Evolutionary conservation across 2,888 invertebrate genomes (phyloP).

Genomic region (Adineta ricciae): DNA sequence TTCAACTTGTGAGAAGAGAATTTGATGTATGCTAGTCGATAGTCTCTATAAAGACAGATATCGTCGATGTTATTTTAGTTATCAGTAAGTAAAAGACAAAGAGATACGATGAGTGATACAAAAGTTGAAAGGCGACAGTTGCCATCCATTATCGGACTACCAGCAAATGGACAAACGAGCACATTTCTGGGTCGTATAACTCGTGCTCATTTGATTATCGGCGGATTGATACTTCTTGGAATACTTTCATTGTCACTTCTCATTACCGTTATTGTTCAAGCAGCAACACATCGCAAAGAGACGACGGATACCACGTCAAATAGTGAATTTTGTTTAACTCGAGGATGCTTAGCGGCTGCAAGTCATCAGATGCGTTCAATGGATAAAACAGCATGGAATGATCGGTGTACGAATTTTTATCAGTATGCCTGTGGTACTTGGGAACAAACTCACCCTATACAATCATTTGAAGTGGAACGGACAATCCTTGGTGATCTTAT

Average conservation of each 20-base stretch:
- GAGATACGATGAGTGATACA: not conserved
- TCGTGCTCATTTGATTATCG: too few species aligned
- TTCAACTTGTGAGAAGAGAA: not conserved
- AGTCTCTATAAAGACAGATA: not conserved
- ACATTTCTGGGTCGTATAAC: too few species aligned
- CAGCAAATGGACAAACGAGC: not conserved
- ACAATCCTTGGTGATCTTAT: conserved; percentile 52
- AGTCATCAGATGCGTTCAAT: conserved; percentile 37
- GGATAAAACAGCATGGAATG: conserved; percentile 37
- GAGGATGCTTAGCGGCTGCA: conserved; percentile 17
- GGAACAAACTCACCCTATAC: conserved; percentile 50
- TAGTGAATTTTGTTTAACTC: not conserved
- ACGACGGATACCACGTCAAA: too few species aligned
- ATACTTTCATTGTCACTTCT: too few species aligned
- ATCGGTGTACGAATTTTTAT: conserved; percentile 55
- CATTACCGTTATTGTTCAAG: too few species aligned
- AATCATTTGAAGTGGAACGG: conserved; percentile 48
- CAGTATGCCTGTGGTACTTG: conserved; percentile 55
- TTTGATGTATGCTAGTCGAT: too few species aligned
- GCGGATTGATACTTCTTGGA: too few species aligned
- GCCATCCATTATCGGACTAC: not conserved
- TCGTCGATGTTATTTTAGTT: not conserved
- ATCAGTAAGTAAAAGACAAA: not conserved
- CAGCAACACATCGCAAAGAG: too few species aligned
- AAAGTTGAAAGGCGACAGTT: not conserved